Evolutionary conservation across 2,797 vertebrate genomes (phyloP), one percentile per base, ranked within the genome.

Genomic region (Pangasius djambal): DNA sequence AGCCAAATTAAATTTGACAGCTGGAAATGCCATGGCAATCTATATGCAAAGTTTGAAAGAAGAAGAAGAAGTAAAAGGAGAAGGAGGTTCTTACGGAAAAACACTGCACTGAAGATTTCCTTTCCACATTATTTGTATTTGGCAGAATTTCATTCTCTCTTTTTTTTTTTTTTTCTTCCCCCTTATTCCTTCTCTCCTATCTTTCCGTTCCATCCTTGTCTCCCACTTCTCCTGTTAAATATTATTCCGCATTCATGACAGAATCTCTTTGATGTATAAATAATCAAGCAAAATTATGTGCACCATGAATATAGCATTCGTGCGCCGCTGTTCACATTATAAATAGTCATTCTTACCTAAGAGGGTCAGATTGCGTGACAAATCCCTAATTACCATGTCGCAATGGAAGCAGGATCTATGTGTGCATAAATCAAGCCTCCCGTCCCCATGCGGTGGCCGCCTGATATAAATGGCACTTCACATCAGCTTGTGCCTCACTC

Each of bases 1-100:
- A 98, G 97, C 95, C 97, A 98, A 98, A 99, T 99, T 98, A 98
- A 97, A 98, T 98, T 97, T 98, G 98, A 98, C 97, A 98, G 97
- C 96, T 97, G 96, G 97, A 98, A 99, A 99, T 98, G 97, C 96
- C 96, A 96, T 94, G 93, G 95, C 97, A 98, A 99, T 99, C 98
- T 98, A 98, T 98, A 99, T 99, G 98, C 98, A 99, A 98, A 98
- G 97, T 95, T 92, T 93, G 88, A 79, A 89, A 89, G 81, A 85
- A 88, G 84, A 85, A 55, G 55, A 57, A 48, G 69, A 50, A 85
- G 85, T 81, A 84, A 52, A 67, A 89, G 85, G 37, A 48, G 40
- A 65, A 86, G 59, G 84, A n/a, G 70, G 78, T 37, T 40, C 86
- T 86, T 72, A 61, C 44, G 44, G 37, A 59, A 95, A 94, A 93